Base-by-base conservation (phyloP, 1,140 invertebrate genomes). In the Oryzaephilus surinamensis region DNA sequence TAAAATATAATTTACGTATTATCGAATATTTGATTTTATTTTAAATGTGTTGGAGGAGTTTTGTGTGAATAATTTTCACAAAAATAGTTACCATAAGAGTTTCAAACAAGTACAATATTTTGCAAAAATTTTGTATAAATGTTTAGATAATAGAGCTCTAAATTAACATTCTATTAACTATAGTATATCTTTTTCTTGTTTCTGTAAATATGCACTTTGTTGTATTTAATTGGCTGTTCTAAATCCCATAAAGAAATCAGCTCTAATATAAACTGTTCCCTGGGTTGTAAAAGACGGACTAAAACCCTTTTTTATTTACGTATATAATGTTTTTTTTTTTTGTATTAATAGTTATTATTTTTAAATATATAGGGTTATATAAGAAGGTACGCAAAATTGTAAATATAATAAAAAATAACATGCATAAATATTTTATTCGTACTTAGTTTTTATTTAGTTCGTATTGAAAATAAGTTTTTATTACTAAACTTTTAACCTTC, bases 401-500 rank as follows among this genome's bases (percentile, higher is more conserved):
- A 16, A 28, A 38, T 15, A 14, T 35, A 12, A 24, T 41, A 41
- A 35, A 34, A 35, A 35, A 30, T 42, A 35, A 28, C 41, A 34
- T 42, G 32, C 32, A 35, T 23, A 20, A 38, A n/a, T 38, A 28
- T 38, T 17, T 24, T 17, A 10, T 20, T 24, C 16, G 32, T 40
- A 28, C 19, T 29, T 6, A 21, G 10, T 21, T 6, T 21, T n/a
- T n/a, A n/a, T 21, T 21, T 21, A 21, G 20, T 21, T 36, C 23
- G 38, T 45, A 45, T 41, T 41, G 43, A 45, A 45, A 45, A 45
- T 45, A 45, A 41, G 11, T 41, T 41, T 36, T 41, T 15, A 31
- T 33, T 31, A 21, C 23, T 20, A 5, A 20, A 8, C 15, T 13
- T n/a, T 26, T 33, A 39, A 33, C 37, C 26, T 44, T 38, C 41